These are phyloP conservation scores for Drosophila pallidifrons DNA, from an alignment of 1,140 invertebrate genomes.

Conservation along the genomic window DNA sequence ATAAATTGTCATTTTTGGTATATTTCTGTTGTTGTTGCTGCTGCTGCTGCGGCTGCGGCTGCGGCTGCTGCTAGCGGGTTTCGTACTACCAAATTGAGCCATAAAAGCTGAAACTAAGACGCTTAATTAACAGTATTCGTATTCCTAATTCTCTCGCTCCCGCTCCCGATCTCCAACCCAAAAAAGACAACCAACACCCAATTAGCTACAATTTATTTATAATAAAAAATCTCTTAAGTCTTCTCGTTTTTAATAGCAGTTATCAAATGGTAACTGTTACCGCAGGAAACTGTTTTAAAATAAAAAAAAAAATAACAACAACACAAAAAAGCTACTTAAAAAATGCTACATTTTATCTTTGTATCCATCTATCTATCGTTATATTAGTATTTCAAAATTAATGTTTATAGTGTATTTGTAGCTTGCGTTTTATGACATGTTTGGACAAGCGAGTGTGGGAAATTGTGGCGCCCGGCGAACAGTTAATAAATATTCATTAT, in stretches of 20 bases:
- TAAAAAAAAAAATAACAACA: not conserved
- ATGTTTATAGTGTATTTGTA: slow-evolving; percentile 58
- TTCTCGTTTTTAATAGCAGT: slow-evolving; percentile 66
- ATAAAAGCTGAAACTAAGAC: slow-evolving; percentile 67
- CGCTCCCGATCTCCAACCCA: slow-evolving; percentile 25
- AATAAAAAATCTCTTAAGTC: slow-evolving; percentile 51
- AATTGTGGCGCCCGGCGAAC: slow-evolving; percentile 51
- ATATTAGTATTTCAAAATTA: slow-evolving; percentile 61
- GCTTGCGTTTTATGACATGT: slow-evolving; percentile 48
- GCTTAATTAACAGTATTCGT: slow-evolving; percentile 69
- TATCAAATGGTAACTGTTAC: slow-evolving; percentile 74
- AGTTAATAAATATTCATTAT: slow-evolving; percentile 81
- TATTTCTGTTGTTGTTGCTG: slow-evolving; percentile 49
- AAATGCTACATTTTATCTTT: slow-evolving; percentile 33
- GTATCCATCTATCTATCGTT: slow-evolving; percentile 24
- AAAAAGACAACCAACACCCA: slow-evolving; percentile 61
- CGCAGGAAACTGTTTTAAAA: slow-evolving; percentile 40
- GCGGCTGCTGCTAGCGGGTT: slow-evolving; percentile 18
- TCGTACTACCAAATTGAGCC: slow-evolving; percentile 70
- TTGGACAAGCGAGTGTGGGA: slow-evolving; percentile 69
- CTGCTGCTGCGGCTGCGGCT: slow-evolving; percentile 3
- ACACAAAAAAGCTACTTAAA: slow-evolving; percentile 43
- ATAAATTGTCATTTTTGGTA: slow-evolving; percentile 76
- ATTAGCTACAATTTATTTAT: slow-evolving; percentile 69
- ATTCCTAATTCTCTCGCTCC: slow-evolving; percentile 41